Evolutionary conservation across 2,797 vertebrate species (phyloP).

Genomic region (Argya squamiceps): DNA sequence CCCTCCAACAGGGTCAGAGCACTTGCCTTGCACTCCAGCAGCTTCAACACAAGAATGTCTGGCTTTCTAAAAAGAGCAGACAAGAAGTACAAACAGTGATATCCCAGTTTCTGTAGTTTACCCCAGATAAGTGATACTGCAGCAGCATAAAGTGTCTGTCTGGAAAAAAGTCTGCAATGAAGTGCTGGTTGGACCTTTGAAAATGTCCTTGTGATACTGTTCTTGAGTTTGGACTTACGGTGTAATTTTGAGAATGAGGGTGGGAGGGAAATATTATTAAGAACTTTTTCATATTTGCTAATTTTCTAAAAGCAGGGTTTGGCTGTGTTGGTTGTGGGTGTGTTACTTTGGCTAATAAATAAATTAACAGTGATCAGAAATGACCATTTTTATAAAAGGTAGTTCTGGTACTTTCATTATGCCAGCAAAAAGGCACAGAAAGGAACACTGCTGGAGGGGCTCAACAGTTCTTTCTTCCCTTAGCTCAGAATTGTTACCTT

Average conservation of each 20-base stretch:
- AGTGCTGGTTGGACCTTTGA: not conserved
- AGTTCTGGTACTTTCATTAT: not conserved
- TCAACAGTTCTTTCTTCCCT: not conserved
- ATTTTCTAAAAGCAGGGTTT: conserved; percentile 31
- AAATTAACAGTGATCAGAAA: not conserved
- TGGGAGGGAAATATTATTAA: not conserved
- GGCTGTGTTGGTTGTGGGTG: not conserved
- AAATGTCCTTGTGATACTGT: not conserved
- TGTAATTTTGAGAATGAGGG: not conserved
- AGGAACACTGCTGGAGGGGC: not conserved
- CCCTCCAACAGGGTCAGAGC: not conserved
- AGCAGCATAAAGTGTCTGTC: not conserved
- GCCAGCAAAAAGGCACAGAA: not conserved
- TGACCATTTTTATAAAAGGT: not conserved
- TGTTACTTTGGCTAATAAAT: conserved; percentile 26
- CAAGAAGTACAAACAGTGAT: not conserved
- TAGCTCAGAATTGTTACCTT: not conserved
- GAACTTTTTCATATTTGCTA: conserved; percentile 3
- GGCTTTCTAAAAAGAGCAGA: not conserved
- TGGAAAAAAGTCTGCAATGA: not conserved
- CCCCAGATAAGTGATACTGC: not conserved
- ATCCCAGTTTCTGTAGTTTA: not conserved
- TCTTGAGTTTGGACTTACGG: not conserved
- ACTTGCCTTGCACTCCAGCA: not conserved
- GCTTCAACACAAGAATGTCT: not conserved